A percentile compares a stretch with the other conserved stretches of the same genome.
Evolutionary conservation across 2,797 vertebrate genomes (phyloP).

Genomic region (Nannoperca australis): DNA sequence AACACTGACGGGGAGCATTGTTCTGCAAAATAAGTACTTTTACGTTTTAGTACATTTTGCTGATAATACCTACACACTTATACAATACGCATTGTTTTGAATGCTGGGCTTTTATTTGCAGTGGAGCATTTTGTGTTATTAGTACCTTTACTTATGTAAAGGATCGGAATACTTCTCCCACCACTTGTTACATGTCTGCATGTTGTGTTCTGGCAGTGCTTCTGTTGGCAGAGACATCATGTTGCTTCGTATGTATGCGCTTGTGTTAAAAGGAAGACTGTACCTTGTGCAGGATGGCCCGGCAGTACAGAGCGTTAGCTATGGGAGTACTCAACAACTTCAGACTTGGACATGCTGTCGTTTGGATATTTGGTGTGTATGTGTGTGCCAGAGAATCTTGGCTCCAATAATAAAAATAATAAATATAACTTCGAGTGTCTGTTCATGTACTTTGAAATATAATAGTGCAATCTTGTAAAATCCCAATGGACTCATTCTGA

Average conservation of each 20-base stretch:
- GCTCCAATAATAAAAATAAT: constrained; percentile 27
- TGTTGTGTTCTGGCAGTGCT: not conserved
- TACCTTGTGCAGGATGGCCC: not conserved
- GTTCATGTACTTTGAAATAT: constrained; percentile 3
- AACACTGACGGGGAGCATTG: too few relatives aligned
- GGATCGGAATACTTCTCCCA: too few relatives aligned
- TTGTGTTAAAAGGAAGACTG: constrained; percentile 2
- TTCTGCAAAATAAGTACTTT: too few relatives aligned
- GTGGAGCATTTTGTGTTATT: too few relatives aligned
- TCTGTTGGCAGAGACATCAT: not conserved
- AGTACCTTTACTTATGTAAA: too few relatives aligned
- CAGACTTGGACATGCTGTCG: not conserved
- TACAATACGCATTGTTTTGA: too few relatives aligned
- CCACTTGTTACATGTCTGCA: not conserved
- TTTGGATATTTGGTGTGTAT: constrained; percentile 14
- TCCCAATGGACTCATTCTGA: not conserved
- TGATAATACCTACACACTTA: too few relatives aligned
- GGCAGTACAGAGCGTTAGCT: not conserved
- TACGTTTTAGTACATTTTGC: too few relatives aligned
- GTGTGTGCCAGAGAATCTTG: constrained; percentile 33
- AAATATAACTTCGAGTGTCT: constrained; percentile 8
- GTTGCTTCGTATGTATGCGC: not conserved
- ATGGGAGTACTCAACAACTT: not conserved
- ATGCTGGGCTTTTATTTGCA: too few relatives aligned
- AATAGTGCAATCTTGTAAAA: too few relatives aligned